Percentiles rank a stretch among this genome's conserved stretches.
phyloP scores from a whole-genome alignment of 2,888 invertebrate species.

The Brachypalpus laphriformis region DNA sequence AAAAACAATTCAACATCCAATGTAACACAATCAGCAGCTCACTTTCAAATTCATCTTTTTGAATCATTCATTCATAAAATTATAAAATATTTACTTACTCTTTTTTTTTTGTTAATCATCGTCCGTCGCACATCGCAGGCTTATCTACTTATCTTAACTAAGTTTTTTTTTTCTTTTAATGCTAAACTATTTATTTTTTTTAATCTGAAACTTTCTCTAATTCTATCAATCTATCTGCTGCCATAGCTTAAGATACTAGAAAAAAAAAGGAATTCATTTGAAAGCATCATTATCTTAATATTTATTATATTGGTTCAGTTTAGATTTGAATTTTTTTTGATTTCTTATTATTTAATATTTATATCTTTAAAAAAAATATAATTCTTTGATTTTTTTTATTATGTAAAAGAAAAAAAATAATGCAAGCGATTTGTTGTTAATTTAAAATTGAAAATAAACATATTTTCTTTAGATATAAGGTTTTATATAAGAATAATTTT shows the following conservation, averaged over 20 bases:
- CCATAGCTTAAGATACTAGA: slow-evolving; percentile 69
- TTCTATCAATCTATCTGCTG: slow-evolving; percentile 66
- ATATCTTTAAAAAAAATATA: slow-evolving; percentile 31
- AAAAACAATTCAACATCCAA: slow-evolving; percentile 14
- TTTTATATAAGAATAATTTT: slow-evolving; percentile 7
- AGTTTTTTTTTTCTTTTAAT: neutral
- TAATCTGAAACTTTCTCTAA: slow-evolving; percentile 7
- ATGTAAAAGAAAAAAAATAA: slow-evolving; percentile 10
- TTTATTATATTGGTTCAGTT: slow-evolving; percentile 72
- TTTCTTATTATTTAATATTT: slow-evolving; percentile 48
- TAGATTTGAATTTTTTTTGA: slow-evolving; percentile 51
- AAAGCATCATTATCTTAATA: slow-evolving; percentile 65
- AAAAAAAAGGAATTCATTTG: slow-evolving; percentile 43
- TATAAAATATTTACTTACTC: neutral
- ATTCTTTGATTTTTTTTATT: slow-evolving; percentile 15
- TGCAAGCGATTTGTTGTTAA: slow-evolving; percentile 32
- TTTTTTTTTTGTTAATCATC: slow-evolving; percentile 28
- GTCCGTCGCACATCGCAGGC: slow-evolving; percentile 69
- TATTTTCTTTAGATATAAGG: slow-evolving; percentile 42
- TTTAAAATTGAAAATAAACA: slow-evolving; percentile 19
- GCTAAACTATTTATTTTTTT: neutral
- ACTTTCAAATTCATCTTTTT: slow-evolving; percentile 32
- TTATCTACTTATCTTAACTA: slow-evolving; percentile 8
- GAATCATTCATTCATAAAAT: slow-evolving; percentile 44
- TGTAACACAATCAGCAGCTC: slow-evolving; percentile 13